Conservation (phyloP, 2,113 vertebrate genomes). For the Heliornis fulica region DNA sequence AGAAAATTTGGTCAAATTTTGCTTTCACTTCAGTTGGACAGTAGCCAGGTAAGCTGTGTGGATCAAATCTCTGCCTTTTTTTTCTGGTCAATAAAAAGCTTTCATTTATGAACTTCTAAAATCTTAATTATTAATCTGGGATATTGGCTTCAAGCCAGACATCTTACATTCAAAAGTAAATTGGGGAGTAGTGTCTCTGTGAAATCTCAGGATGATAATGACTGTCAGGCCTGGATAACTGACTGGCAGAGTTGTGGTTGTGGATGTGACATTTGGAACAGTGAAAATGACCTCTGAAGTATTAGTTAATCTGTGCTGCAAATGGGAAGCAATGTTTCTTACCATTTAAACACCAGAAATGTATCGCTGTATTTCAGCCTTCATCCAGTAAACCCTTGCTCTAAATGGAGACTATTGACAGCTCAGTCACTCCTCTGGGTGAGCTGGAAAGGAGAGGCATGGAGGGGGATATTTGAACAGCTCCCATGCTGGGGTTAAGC, state of each 20-base stretch:
- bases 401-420: neutral
- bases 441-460: neutral
- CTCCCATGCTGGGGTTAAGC: neutral
- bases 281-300: neutral
- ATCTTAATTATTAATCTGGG: neutral
- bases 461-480: too few relatives aligned
- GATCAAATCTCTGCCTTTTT: neutral
- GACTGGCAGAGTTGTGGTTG: rapidly evolving
- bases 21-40: neutral
- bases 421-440: neutral
- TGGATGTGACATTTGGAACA: neutral
- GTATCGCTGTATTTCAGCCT: neutral
- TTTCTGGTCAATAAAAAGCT: neutral
- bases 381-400: neutral
- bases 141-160: neutral
- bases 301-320: neutral
- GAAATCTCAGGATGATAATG: neutral
- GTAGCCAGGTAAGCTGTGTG: neutral
- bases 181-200: neutral
- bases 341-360: neutral
- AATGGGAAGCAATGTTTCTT: neutral
- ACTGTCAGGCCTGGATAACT: neutral
- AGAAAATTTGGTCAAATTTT: neutral
- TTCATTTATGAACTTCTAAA: neutral
- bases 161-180: neutral